Conservation (phyloP, 1,140 invertebrate species). For the Neodiprion pinetum region DNA sequence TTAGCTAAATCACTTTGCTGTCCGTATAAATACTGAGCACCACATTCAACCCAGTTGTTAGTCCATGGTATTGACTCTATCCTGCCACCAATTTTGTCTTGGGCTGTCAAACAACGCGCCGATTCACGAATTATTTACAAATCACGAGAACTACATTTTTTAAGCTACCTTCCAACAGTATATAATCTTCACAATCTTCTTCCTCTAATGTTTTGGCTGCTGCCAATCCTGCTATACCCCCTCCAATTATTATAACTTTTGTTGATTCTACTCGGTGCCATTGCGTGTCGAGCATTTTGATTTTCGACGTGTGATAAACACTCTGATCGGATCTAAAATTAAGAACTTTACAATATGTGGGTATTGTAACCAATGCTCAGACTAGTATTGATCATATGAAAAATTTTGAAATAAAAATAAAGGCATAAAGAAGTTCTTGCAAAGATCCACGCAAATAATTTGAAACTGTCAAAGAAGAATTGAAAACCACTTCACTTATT, state of each 20-base stretch:
- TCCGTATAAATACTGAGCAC: slow-evolving; percentile 82
- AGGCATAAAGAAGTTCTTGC: not conserved
- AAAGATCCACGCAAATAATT: not conserved
- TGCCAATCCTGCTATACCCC: slow-evolving; percentile 68
- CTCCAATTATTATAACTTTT: slow-evolving; percentile 66
- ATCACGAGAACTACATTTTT: slow-evolving; percentile 17
- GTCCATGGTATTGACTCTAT: slow-evolving; percentile 61
- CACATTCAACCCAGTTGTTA: slow-evolving; percentile 65
- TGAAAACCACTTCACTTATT: too few species aligned
- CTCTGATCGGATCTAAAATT: too few species aligned
- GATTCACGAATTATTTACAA: slow-evolving; percentile 17
- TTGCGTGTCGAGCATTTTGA: not conserved
- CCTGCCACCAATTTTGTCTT: slow-evolving; percentile 68
- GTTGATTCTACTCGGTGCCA: slow-evolving; percentile 28
- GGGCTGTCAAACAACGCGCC: slow-evolving; percentile 50
- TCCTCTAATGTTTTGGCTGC: slow-evolving; percentile 63
- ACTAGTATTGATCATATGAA: too few species aligned
- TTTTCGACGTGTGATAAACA: not conserved
- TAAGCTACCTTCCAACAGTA: slow-evolving; percentile 66
- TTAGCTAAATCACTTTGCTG: slow-evolving; percentile 64
- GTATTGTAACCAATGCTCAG: too few species aligned
- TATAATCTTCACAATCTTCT: slow-evolving; percentile 60
- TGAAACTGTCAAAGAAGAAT: not conserved
- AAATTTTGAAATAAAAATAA: not conserved
- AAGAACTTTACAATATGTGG: too few species aligned